phyloP scores from a whole-genome alignment of 2,888 invertebrate genomes.

The Diarsia rubi region DNA sequence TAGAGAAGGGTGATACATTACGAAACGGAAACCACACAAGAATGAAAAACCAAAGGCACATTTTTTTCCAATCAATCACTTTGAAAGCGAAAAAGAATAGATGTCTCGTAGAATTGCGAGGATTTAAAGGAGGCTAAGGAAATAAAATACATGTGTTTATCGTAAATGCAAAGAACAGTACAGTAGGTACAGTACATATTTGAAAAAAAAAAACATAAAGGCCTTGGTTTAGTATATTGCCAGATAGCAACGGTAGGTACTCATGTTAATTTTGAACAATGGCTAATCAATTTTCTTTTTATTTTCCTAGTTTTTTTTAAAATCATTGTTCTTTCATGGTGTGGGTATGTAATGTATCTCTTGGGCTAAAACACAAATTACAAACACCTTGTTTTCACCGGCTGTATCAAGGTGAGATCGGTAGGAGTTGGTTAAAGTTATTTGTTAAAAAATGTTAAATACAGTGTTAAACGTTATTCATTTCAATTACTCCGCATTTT shows the following conservation, averaged over 20 bases:
- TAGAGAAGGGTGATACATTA: not conserved
- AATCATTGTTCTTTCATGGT: too few relatives aligned
- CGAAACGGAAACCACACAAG: not conserved
- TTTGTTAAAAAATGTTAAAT: too few relatives aligned
- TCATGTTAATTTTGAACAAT: not conserved
- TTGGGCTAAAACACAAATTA: not conserved
- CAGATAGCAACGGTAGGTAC: not conserved
- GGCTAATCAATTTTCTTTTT: not conserved
- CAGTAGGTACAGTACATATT: too few relatives aligned
- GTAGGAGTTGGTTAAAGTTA: not conserved
- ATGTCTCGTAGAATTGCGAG: not conserved
- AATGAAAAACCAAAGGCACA: conserved; percentile 2
- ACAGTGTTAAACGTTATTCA: not conserved
- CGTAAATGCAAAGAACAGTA: not conserved
- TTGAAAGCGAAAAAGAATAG: not conserved
- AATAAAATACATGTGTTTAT: not conserved
- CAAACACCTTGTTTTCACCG: not conserved
- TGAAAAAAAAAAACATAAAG: not conserved
- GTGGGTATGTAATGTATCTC: not conserved
- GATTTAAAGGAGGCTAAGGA: not conserved
- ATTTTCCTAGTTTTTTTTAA: too few relatives aligned
- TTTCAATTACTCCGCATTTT: not conserved
- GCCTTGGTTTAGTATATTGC: not conserved
- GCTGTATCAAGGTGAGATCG: not conserved
- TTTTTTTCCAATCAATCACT: not conserved